These are phyloP conservation scores for Malurus splendens DNA, from an alignment of 2,797 vertebrate species.

Conservation along the genomic window DNA sequence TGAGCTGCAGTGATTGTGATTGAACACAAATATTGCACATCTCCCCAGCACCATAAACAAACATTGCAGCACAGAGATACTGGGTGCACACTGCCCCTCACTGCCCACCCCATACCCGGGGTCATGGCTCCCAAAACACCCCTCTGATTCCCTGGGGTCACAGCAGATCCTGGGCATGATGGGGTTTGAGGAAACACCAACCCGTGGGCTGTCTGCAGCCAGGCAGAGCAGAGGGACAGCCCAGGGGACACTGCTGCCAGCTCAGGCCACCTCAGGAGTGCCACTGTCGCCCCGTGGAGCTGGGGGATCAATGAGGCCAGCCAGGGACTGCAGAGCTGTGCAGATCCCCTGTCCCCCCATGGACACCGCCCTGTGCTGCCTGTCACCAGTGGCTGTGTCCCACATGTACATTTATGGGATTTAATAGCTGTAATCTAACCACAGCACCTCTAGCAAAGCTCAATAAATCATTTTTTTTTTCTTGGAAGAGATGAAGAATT, in stretches of 20 bases:
- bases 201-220: accelerated
- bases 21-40: not conserved
- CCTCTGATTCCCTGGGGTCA: not conserved
- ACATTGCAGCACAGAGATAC: not conserved
- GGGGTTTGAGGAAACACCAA: accelerated
- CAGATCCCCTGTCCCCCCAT: not conserved
- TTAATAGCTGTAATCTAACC: not conserved
- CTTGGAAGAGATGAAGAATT: not conserved
- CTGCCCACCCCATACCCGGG: accelerated
- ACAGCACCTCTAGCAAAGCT: not conserved
- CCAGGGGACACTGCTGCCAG: accelerated
- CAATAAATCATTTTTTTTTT: not conserved
- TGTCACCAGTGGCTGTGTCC: not conserved
- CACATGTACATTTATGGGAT: not conserved
- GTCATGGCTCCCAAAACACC: not conserved
- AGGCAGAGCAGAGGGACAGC: not conserved
- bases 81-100: not conserved
- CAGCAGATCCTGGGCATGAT: accelerated
- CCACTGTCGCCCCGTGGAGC: not conserved
- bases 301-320: not conserved
- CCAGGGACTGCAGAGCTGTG: not conserved
- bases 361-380: not conserved
- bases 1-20: not conserved
- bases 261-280: too few relatives aligned
- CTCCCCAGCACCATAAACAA: not conserved